These are phyloP conservation scores for Heliconius sara DNA, from an alignment of 2,888 invertebrate genomes.

Conservation along the genomic window DNA sequence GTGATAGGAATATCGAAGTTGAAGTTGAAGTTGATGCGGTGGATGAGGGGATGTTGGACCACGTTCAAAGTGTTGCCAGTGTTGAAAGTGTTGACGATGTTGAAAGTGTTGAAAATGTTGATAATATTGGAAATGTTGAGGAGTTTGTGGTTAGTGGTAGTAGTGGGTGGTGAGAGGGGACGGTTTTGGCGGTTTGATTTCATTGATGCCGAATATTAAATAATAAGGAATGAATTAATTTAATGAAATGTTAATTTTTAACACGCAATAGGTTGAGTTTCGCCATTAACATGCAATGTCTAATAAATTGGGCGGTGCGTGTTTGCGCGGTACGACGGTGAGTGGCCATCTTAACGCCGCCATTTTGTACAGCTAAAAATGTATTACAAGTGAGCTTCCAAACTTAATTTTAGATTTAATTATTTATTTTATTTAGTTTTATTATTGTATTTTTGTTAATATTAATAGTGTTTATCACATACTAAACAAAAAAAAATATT, in stretches of 20 bases:
- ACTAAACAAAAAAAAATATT: no score
- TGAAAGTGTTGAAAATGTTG: no score
- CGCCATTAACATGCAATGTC: background rate
- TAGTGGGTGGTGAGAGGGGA: background rate
- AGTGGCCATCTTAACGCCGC: background rate
- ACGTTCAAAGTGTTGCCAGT: slow-evolving; percentile 3
- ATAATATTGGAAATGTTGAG: slow-evolving; percentile 2
- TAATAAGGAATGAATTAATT: no score
- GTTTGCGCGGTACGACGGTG: background rate
- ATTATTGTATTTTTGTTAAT: no score
- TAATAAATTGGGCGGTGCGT: background rate
- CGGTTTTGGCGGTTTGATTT: no score
- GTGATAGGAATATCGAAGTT: slow-evolving; percentile 19
- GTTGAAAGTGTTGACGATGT: no score
- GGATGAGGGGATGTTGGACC: background rate
- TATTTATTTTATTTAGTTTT: no score
- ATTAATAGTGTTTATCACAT: no score
- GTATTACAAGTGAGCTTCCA: background rate
- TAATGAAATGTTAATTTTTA: no score
- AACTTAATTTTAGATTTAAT: background rate
- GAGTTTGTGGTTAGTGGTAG: slow-evolving; percentile 30
- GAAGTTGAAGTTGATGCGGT: slow-evolving; percentile 29
- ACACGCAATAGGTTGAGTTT: background rate
- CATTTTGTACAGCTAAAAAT: background rate
- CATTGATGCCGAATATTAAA: no score